Conservation (phyloP, 2,888 invertebrate species). For the Drosophila maculinotata region DNA sequence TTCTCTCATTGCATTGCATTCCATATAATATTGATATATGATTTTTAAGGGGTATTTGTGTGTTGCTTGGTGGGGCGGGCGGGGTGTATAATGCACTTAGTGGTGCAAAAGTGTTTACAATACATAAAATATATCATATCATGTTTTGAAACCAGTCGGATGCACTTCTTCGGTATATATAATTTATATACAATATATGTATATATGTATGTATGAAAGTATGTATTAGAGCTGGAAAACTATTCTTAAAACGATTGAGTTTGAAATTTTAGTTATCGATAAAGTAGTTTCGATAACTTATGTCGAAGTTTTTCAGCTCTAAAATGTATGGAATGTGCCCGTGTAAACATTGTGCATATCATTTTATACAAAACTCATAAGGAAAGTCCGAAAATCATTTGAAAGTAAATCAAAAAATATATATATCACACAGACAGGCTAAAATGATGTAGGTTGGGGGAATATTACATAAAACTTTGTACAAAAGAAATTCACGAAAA, state of each 20-base stretch:
- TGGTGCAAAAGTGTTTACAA: slow-evolving; percentile 47
- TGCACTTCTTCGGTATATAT: slow-evolving; percentile 19
- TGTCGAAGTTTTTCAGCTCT: slow-evolving; percentile 42
- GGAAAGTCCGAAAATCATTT: slow-evolving; percentile 29
- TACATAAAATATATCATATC: slow-evolving; percentile 45
- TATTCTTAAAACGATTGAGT: neutral
- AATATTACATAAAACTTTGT: slow-evolving; percentile 43
- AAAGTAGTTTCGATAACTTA: too few species aligned
- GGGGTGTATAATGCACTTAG: slow-evolving; percentile 41
- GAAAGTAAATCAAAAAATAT: slow-evolving; percentile 29
- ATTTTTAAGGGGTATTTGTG: slow-evolving; percentile 21
- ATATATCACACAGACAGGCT: slow-evolving; percentile 12
- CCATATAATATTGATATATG: slow-evolving; percentile 35
- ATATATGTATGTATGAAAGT: slow-evolving; percentile 23
- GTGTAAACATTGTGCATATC: slow-evolving; percentile 64
- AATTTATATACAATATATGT: slow-evolving; percentile 29
- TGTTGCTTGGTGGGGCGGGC: slow-evolving; percentile 19
- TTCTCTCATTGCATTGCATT: slow-evolving; percentile 61
- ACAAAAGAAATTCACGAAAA: slow-evolving; percentile 82
- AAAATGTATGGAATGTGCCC: slow-evolving; percentile 30
- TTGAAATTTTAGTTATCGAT: neutral
- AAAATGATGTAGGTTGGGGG: slow-evolving; percentile 13
- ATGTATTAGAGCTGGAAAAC: slow-evolving; percentile 40
- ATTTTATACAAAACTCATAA: slow-evolving; percentile 31
- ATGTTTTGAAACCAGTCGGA: slow-evolving; percentile 44